These are phyloP conservation scores for Mormyrops attenuatus DNA, from an alignment of 2,797 vertebrate species.

Conservation along the genomic window DNA sequence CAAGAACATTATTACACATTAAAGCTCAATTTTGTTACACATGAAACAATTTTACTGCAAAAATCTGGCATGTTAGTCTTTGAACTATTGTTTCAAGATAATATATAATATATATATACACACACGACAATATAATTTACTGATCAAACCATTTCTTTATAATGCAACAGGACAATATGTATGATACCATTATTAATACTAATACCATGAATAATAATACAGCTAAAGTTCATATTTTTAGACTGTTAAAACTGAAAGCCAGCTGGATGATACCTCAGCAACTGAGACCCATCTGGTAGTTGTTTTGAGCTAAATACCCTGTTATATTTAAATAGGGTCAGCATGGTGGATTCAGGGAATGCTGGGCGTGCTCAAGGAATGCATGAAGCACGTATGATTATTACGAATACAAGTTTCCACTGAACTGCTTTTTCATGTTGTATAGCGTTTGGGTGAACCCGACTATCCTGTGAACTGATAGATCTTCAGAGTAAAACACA, in stretches of 20 bases:
- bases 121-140: neutral
- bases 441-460: neutral
- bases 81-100: neutral
- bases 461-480: neutral
- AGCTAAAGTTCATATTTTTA: neutral
- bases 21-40: neutral
- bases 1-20: neutral
- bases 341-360: neutral
- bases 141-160: neutral
- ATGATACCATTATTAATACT: neutral
- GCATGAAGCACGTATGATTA: neutral
- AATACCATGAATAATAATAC: neutral
- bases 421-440: neutral
- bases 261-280: neutral
- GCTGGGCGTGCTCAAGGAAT: neutral
- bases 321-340: neutral
- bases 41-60: neutral
- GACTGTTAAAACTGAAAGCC: neutral
- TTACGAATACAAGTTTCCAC: neutral
- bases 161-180: neutral
- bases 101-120: too few species aligned
- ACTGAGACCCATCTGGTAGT: neutral
- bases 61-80: neutral
- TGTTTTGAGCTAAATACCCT: neutral
- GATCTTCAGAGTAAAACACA: neutral